Conservation (phyloP, 23 tunicate genomes). For the Ciona savignyi region DNA sequence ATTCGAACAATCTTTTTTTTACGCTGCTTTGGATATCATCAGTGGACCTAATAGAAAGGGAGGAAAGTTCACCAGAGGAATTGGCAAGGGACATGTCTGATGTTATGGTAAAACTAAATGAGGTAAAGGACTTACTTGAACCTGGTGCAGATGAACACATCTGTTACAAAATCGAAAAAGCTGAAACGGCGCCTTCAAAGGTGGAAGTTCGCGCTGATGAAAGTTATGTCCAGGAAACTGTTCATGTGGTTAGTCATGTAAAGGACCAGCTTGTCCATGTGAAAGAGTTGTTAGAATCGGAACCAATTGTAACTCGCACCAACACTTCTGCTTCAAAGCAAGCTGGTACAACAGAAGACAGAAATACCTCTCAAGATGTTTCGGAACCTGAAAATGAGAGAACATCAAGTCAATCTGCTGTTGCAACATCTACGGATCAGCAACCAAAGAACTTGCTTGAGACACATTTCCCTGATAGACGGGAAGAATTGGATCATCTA, state of each 20-base stretch:
- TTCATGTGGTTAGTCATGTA: constrained; percentile 49
- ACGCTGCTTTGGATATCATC: too few relatives aligned
- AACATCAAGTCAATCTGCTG: too few relatives aligned
- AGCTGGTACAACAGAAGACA: too few relatives aligned
- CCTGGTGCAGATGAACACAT: constrained; percentile 1
- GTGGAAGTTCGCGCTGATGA: constrained; percentile 1
- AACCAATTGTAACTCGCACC: not conserved
- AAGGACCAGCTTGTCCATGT: constrained; percentile 28
- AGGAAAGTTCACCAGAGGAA: constrained; percentile 56
- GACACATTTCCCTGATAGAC: not conserved
- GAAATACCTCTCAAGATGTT: too few relatives aligned
- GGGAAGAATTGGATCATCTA: not conserved
- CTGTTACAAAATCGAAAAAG: not conserved
- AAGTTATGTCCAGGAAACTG: constrained; percentile 47
- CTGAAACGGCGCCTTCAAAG: not conserved
- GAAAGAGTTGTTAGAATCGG: constrained; percentile 47
- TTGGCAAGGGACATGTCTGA: constrained; percentile 71
- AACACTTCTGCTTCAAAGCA: not conserved
- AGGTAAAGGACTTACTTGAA: constrained; percentile 48
- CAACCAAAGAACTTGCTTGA: not conserved
- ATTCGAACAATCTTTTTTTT: too few relatives aligned
- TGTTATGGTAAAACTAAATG: constrained; percentile 53
- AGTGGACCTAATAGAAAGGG: constrained; percentile 8
- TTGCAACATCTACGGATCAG: too few relatives aligned
- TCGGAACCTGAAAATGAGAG: too few relatives aligned